Base-by-base conservation (phyloP, 2,888 invertebrate genomes). In the Nephrocerus scutellatus region DNA sequence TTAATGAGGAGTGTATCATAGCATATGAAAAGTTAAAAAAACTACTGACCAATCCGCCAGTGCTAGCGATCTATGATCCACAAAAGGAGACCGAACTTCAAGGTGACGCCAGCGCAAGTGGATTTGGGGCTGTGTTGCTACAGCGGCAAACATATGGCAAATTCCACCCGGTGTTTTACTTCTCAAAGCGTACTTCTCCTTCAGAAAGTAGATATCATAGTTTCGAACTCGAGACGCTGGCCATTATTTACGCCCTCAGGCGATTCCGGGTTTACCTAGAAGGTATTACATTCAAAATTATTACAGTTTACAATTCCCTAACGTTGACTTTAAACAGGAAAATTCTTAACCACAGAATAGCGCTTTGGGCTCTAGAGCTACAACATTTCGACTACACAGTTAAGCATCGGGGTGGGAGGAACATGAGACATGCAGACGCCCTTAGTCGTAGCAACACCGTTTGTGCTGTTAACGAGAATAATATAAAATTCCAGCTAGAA, bases 161-260 rank as follows among this genome's bases (percentile, higher is more conserved):
- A 13, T 36, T 50, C 4, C 51, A 53, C n/a, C 58, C 59, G 1
- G 53, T 60, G 5, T 54, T 52, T 24, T 59, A 46, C 32, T 61
- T 57, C 28, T 57, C 55, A 23, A 46, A 51, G 32, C 39, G 52
- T 31, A 52, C 53, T 2, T 43, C 52, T 3, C 30, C 30, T 3
- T 22, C 40, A 3, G 54, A 58, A 30, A 19, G 47, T 4, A 47
- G 48, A 28, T 54, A 48, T 36, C 51, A 55, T 30, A 52, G 53
- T 30, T 55, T 47, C 38, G 56, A 58, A 32, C 36, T 60, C 8
- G 56, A 58, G 42, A 48, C 47, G 2, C 28, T 56, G 13, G 47
- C 52, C 1, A 49, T 54, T 3, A 41, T 57, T 20, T 50, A 52
- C 37, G 40, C 56, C 0, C 23, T 55, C 7, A 36, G 52, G 20